These are phyloP conservation scores for Acropora tenuis DNA, from an alignment of 64 coral and sea anemone genomes.

Conservation along the genomic window DNA sequence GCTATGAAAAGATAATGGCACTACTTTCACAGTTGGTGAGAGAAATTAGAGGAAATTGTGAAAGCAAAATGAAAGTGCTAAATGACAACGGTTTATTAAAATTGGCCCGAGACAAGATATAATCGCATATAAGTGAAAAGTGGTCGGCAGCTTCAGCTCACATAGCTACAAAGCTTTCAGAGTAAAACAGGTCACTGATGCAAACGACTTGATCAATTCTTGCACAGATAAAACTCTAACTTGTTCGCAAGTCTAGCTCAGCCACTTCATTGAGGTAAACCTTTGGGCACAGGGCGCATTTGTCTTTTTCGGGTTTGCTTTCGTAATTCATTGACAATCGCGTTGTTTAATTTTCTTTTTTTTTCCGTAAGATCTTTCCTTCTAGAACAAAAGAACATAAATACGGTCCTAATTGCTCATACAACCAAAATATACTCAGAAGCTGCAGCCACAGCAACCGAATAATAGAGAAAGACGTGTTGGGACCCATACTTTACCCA, in stretches of 20 bases:
- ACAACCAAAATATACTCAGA: background rate
- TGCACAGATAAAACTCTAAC: background rate
- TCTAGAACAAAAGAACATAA: conserved; percentile 18
- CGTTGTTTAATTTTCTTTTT: conserved; percentile 33
- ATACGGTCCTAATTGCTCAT: background rate
- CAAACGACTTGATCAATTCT: background rate
- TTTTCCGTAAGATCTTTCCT: background rate
- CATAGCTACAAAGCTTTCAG: background rate
- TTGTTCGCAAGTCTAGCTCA: background rate
- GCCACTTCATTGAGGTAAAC: background rate
- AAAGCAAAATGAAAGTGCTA: conserved; percentile 8
- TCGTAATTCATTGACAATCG: conserved; percentile 53
- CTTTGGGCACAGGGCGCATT: background rate
- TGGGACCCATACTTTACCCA: conserved; percentile 52
- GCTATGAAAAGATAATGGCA: too few species aligned
- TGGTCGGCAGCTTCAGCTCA: background rate
- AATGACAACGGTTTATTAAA: conserved; percentile 17
- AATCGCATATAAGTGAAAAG: conserved; percentile 17
- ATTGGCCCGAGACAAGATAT: background rate
- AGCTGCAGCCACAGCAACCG: background rate
- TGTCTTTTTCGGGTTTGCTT: conserved; percentile 62
- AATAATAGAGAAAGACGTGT: background rate
- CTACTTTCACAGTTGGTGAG: background rate
- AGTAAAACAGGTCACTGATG: background rate
- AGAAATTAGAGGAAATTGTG: background rate